phyloP scores from a whole-genome alignment of 2,113 vertebrate species.

The Salvelinus namaycush region DNA sequence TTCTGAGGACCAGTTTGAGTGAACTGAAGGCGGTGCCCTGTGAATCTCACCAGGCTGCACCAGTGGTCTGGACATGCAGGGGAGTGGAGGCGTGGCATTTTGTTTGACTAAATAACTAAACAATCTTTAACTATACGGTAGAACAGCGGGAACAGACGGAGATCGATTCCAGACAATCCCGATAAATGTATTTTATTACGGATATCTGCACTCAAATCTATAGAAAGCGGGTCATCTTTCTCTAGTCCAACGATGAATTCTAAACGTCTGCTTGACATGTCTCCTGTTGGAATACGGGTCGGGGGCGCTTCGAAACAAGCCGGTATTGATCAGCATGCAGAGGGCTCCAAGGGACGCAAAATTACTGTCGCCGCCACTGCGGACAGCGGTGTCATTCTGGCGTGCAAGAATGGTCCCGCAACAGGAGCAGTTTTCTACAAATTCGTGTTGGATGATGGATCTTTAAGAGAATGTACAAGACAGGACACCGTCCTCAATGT shows the following conservation, averaged over 20 bases:
- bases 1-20: slow-evolving; percentile 64
- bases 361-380: slow-evolving; percentile 34
- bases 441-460: slow-evolving; percentile 57
- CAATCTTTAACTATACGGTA: slow-evolving; percentile 71
- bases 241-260: slow-evolving; percentile 74
- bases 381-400: slow-evolving; percentile 46
- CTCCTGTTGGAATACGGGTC: slow-evolving; percentile 56
- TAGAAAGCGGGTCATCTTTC: slow-evolving; percentile 67
- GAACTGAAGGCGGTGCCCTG: slow-evolving; percentile 45
- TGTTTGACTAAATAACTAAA: slow-evolving; percentile 76
- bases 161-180: slow-evolving; percentile 60
- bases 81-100: slow-evolving; percentile 68
- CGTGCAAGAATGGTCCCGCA: slow-evolving; percentile 50
- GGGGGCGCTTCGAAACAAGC: slow-evolving; percentile 35
- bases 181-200: slow-evolving; percentile 68
- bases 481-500: slow-evolving; percentile 53
- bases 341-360: slow-evolving; percentile 54
- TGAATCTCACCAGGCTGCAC: slow-evolving; percentile 40
- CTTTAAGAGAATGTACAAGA: slow-evolving; percentile 42
- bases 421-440: slow-evolving; percentile 52
- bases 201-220: slow-evolving; percentile 61
- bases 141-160: slow-evolving; percentile 41
- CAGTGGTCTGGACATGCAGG: slow-evolving; percentile 31
- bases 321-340: slow-evolving; percentile 55
- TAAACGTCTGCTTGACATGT: slow-evolving; percentile 71